Evolutionary conservation across 92 coral and sea anemone species (phyloP), one percentile per base, ranked within the genome.

Genomic region (Parazoanthus swiftii): DNA sequence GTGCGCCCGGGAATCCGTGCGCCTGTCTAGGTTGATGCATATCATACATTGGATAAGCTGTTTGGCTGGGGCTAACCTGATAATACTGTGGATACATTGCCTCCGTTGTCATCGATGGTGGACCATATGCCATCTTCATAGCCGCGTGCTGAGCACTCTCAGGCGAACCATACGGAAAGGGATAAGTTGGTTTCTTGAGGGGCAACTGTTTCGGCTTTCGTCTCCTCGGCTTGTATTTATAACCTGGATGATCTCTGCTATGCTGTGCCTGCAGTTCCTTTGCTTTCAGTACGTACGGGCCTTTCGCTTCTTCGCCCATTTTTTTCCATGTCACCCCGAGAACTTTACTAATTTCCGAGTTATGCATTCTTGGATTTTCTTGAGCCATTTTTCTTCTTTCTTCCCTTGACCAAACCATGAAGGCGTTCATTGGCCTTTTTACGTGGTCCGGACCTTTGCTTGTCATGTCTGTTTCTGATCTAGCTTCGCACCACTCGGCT

Each of bases 361-460:
- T 97, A 84, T 97, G 99, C 95, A 97, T 95, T 92, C 97, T 88
- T 71, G 99, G 99, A 39, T 93, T 90, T 79, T 95, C 98, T 68
- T 93, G 93, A 5, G 99, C 96, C 93, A 94, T 94, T 74, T 86
- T 89, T 74, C 93, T 91, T 35, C 99, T 78, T 89, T 89, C 91
- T 70, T 94, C 96, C 81, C 95, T 91, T 1, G 98, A 94, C 99
- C 99, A 97, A 8, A 97, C 99, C 99, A 97, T 97, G 79, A 97
- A 97, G 0, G 99, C 99, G 85, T 97, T 97, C 99, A 97, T 97
- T 72, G 99, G 99, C 72, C 99, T 89, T 90, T 97, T 97, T 81
- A 97, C 94, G 91, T 97, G 99, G 86, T 93, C 91, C 35, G 94
- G 92, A 50, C 95, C 98, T 56, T 91, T 95, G 51, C 95, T 90